These are phyloP conservation scores for Chelonoidis abingdonii DNA, from an alignment of 2,113 vertebrate genomes.

Conservation along the genomic window DNA sequence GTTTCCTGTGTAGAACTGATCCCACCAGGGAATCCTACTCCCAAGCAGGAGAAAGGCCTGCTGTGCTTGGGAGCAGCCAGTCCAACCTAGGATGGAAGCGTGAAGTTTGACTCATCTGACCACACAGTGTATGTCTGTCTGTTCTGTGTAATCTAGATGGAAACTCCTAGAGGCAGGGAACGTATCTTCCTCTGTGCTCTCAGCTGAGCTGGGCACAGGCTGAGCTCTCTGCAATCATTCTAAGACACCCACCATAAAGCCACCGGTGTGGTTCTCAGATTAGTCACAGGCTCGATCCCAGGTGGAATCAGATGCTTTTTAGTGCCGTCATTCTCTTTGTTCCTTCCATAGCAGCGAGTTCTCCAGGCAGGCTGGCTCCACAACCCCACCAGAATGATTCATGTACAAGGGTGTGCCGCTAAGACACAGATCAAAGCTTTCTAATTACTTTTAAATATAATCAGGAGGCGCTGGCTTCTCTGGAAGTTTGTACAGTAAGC, in stretches of 20 bases:
- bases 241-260: not conserved
- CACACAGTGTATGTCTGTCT: not conserved
- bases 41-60: not conserved
- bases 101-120: fast-evolving
- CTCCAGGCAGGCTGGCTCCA: not conserved
- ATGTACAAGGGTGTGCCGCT: not conserved
- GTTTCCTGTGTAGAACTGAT: not conserved
- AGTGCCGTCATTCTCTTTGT: not conserved
- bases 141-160: not conserved
- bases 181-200: not conserved
- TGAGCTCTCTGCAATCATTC: not conserved
- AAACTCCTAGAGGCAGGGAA: not conserved
- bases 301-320: not conserved
- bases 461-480: not conserved
- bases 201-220: not conserved
- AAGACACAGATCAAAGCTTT: not conserved
- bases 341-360: not conserved
- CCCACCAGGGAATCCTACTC: not conserved
- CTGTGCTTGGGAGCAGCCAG: fast-evolving
- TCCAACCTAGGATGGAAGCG: not conserved
- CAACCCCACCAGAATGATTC: not conserved
- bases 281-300: not conserved
- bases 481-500: not conserved
- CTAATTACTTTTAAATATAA: not conserved
- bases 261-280: fast-evolving